phyloP scores from a whole-genome alignment of 2,113 vertebrate species.

The Poeciliopsis retropinna region DNA sequence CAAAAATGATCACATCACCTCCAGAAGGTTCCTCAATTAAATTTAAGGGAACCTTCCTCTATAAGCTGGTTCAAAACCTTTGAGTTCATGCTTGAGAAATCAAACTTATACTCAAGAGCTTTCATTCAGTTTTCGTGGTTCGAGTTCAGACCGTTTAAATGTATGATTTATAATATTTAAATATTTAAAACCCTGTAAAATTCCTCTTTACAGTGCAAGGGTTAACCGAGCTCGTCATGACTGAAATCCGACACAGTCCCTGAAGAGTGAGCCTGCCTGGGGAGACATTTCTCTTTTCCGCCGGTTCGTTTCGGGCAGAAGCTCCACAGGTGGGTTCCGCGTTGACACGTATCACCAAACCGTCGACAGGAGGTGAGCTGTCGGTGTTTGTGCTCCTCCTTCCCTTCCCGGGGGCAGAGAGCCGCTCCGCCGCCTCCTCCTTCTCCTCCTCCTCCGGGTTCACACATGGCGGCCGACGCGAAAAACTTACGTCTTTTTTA shows the following conservation, averaged over 20 bases:
- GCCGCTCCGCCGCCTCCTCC: neutral
- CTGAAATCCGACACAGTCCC: constrained; percentile 47
- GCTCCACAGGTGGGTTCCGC: constrained; percentile 11
- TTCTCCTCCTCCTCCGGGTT: neutral
- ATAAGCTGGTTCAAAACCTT: too few relatives aligned
- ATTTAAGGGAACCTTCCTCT: too few relatives aligned
- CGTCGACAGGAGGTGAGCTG: neutral
- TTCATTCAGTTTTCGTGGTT: neutral
- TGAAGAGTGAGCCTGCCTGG: constrained; percentile 1
- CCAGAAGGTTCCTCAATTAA: too few relatives aligned
- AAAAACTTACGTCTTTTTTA: constrained; percentile 45
- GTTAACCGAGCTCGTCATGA: constrained; percentile 52
- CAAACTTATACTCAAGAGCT: neutral
- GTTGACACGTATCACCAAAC: neutral
- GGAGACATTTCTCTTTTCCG: neutral
- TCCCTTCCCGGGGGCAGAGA: neutral
- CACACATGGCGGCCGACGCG: constrained; percentile 29
- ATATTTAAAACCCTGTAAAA: neutral
- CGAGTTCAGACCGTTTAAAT: neutral
- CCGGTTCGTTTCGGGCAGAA: neutral
- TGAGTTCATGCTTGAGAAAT: too few relatives aligned
- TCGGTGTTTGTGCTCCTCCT: neutral
- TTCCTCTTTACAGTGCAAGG: constrained; percentile 30
- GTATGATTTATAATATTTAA: too few relatives aligned
- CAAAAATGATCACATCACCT: too few relatives aligned